phyloP scores from a whole-genome alignment of 2,888 invertebrate genomes.

The Hydrotaea diabolus region DNA sequence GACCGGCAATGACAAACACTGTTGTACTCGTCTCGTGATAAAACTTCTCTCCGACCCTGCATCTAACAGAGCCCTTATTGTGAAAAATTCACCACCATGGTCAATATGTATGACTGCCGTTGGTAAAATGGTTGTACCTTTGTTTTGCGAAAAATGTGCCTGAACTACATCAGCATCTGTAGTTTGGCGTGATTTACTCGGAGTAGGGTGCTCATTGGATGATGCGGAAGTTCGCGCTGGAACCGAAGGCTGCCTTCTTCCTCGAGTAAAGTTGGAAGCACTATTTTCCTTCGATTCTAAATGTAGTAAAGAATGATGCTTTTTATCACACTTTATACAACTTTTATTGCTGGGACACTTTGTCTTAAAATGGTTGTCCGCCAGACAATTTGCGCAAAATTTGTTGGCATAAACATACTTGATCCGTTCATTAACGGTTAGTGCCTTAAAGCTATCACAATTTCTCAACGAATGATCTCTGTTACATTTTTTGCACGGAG shows the following conservation, averaged over 20 bases:
- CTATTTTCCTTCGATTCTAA: neutral
- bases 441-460: conserved; percentile 35
- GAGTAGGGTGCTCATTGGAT: neutral
- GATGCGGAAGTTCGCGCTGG: neutral
- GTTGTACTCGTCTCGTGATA: neutral
- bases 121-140: too few species aligned
- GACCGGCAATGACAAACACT: neutral
- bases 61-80: conserved; percentile 1
- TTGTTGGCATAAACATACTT: conserved; percentile 31
- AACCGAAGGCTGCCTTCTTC: neutral
- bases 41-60: neutral
- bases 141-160: neutral
- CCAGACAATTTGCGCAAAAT: conserved; percentile 28
- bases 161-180: neutral
- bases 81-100: conserved; percentile 18
- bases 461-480: neutral
- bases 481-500: conserved; percentile 33
- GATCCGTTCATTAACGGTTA: conserved; percentile 20
- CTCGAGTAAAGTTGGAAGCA: neutral
- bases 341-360: conserved; percentile 7
- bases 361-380: conserved; percentile 18
- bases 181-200: neutral
- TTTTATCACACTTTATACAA: neutral
- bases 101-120: too few species aligned
- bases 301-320: conserved; percentile 22